Evolutionary conservation across 1,140 invertebrate genomes (phyloP).

Genomic region (Ylistrum balloti): DNA sequence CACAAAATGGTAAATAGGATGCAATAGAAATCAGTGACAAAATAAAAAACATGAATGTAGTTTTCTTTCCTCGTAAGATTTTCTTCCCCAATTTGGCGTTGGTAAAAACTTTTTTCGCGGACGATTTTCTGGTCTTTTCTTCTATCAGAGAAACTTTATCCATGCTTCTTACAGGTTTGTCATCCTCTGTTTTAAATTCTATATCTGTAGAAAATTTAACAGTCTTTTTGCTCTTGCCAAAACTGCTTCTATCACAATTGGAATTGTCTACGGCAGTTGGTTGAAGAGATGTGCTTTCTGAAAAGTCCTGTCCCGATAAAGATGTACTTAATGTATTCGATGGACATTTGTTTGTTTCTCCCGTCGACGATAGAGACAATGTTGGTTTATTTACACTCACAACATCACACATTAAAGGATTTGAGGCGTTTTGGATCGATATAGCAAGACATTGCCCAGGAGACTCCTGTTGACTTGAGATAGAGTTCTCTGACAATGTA

Average conservation of each 20-base stretch:
- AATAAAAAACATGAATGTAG: neutral
- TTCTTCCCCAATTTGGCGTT: neutral
- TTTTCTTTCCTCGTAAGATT: constrained; percentile 3
- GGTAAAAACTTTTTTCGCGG: neutral
- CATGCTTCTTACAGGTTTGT: too few species aligned
- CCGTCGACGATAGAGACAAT: neutral
- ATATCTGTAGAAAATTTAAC: neutral
- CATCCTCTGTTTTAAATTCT: too few species aligned
- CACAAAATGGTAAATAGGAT: neutral
- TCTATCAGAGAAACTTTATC: neutral
- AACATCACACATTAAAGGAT: too few species aligned
- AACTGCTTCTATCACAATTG: neutral
- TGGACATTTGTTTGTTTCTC: neutral
- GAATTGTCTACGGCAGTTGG: neutral
- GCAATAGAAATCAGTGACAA: neutral
- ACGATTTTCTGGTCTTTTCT: neutral
- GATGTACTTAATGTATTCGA: neutral
- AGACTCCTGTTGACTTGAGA: too few species aligned
- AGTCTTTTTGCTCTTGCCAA: neutral
- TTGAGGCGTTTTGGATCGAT: too few species aligned
- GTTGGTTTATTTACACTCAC: neutral
- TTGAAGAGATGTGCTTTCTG: neutral
- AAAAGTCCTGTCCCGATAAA: too few species aligned
- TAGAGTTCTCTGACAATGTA: neutral
- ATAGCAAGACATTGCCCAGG: too few species aligned